Base-by-base conservation (phyloP, 2,113 vertebrate species). In the Leucoraja erinaceus region DNA sequence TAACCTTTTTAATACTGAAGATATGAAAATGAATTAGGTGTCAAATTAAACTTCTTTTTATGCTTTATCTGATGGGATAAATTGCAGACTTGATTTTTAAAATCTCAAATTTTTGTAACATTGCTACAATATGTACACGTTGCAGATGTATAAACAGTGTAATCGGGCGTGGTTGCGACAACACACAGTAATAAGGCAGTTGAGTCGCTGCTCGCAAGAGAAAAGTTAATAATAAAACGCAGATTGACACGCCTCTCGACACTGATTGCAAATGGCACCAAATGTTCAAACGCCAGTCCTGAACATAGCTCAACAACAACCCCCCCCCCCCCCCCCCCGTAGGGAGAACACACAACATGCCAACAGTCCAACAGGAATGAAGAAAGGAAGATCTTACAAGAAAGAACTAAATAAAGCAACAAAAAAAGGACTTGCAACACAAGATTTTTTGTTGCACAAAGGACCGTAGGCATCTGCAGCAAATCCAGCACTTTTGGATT, bases 91-190 rank as follows among this genome's bases (percentile, higher is more conserved):
- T n/a, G n/a, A n/a, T n/a, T n/a, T n/a, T n/a, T n/a, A n/a, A n/a
- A n/a, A n/a, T n/a, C n/a, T n/a, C n/a, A n/a, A n/a, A n/a, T n/a
- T n/a, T n/a, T n/a, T n/a, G n/a, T n/a, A n/a, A n/a, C n/a, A n/a
- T n/a, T n/a, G n/a, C n/a, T n/a, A n/a, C 98, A 99, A 97, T 97
- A 98, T 95, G 97, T 97, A 95, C 98, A 99, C 97, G 98, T 98
- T 99, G 98, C 98, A 98, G 97, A 97, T 95, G 95, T 98, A 99
- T 97, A 98, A 95, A 97, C 98, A 99, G 97, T 97, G 98, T 96
- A 98, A 98, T 96, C 97, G 97, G 98, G 96, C 96, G 95, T 98
- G 98, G 96, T 98, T 99, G 98, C 95, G 95, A 96, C 98, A 96
- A 98, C 97, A 98, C 96, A 97, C 95, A 97, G 95, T 97, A 96